Percentiles rank a stretch among this genome's conserved stretches.
These are phyloP conservation scores for Drosophila quinaria DNA, from an alignment of 2,888 invertebrate genomes.

Conservation along the genomic window DNA sequence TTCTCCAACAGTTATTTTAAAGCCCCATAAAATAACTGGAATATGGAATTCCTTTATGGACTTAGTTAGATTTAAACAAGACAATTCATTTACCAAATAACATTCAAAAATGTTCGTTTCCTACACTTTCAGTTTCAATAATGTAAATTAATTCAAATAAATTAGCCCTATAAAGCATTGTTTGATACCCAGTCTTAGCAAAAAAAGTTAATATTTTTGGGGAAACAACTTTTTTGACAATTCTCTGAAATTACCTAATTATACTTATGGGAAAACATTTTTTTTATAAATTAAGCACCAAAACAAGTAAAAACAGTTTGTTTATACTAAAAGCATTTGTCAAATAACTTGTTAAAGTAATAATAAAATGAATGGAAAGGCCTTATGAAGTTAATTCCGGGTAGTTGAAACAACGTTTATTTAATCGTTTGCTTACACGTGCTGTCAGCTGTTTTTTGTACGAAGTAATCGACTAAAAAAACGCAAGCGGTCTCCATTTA, in stretches of 20 bases:
- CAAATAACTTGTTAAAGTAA: constrained; percentile 9
- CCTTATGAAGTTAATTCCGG: constrained; percentile 37
- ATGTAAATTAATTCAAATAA: neutral
- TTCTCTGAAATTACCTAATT: neutral
- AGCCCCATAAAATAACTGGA: neutral
- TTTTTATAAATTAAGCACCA: neutral
- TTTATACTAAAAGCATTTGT: neutral
- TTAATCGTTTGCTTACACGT: constrained; percentile 62
- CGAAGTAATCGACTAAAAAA: constrained; percentile 19
- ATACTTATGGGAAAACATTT: neutral
- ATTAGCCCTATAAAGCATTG: neutral
- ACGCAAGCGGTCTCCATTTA: constrained; percentile 40
- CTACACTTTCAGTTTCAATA: neutral
- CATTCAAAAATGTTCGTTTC: neutral
- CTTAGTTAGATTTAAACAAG: neutral
- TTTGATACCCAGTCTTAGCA: neutral
- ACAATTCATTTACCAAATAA: neutral
- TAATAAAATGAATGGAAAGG: constrained; percentile 9
- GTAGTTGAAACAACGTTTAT: constrained; percentile 19
- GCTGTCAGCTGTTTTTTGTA: constrained; percentile 41
- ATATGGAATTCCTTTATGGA: neutral
- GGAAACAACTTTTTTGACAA: neutral
- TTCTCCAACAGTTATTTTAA: too few species aligned
- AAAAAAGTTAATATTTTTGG: neutral
- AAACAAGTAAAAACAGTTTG: neutral